A percentile compares a stretch with the other conserved stretches of the same genome.
Conservation (phyloP, 2,888 invertebrate species). For the Silvanus unidentatus region DNA sequence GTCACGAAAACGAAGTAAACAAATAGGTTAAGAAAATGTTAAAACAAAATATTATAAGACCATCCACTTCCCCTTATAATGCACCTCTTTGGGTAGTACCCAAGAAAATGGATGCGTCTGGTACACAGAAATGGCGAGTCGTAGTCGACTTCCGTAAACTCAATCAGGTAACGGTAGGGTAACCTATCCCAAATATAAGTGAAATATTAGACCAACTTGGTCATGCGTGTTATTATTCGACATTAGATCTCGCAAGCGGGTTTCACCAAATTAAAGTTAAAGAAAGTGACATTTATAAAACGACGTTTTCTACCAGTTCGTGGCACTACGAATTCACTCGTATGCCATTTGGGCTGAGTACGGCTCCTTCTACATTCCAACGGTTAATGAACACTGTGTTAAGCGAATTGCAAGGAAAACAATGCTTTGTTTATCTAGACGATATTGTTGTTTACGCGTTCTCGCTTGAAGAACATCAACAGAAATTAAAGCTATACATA, state of each 20-base stretch:
- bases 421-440: constrained; percentile 20
- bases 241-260: constrained; percentile 14
- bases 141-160: constrained; percentile 30
- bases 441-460: constrained; percentile 1
- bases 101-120: constrained; percentile 29
- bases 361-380: constrained; percentile 28
- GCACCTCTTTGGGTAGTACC: constrained; percentile 33
- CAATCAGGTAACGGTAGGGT: constrained; percentile 29
- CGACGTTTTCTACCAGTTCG: constrained; percentile 19
- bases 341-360: constrained; percentile 27
- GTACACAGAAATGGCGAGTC: constrained; percentile 20
- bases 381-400: constrained; percentile 28
- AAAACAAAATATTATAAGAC: constrained; percentile 19
- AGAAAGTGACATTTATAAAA: constrained; percentile 15
- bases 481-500: no score
- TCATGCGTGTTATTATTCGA: constrained; percentile 17
- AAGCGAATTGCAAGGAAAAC: constrained; percentile 19
- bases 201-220: constrained; percentile 29
- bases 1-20: constrained; percentile 23
- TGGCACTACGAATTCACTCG: constrained; percentile 22
- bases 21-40: constrained; percentile 23
- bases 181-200: neutral
- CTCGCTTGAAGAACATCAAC: no score
- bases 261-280: constrained; percentile 4
- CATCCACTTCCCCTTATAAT: constrained; percentile 17